Base-by-base conservation (phyloP, 2,113 vertebrate species). In the Neogale vison region DNA sequence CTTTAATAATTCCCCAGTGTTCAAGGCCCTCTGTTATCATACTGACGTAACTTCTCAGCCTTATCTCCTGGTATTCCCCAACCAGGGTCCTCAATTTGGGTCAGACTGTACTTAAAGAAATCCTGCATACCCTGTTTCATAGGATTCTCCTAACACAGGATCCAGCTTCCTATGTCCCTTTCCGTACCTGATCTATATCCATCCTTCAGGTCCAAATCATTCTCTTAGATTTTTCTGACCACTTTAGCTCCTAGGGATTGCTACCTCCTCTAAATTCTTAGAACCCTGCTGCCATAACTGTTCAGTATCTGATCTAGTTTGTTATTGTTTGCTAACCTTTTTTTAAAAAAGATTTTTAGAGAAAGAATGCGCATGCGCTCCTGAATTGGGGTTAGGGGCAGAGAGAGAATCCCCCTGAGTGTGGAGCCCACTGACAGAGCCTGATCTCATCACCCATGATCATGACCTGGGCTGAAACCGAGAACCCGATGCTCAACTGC, bases 21-120 rank as follows among this genome's bases (percentile, higher is more conserved):
- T 95, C n/a, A 87, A 88, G 26, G 3, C 45, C 26, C 47, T 92
- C 67, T 91, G 36, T 93, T 90, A 95, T 74, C 85, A 47, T 55
- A 90, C 14, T 1, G 55, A 50, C 11, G 52, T 80, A 90, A 85
- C 34, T 84, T 71, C 45, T 10, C 67, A 94, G 61, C 12, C 69
- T 95, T 65, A 77, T 45, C 17, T 83, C 39, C 26, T 36, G 42
- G 52, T 84, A 52, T 42, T 94, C 71, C 39, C 83, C 69, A 95
- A n/a, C 1, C 55, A 10, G 26, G n/a, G 50, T 13, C n/a, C 69
- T 95, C 69, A 45, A 84, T 52, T 88, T 36, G 63, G 69, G 61
- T 52, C 52, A 95, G 65, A 93, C 39, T 52, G 17, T 69, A 52
- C 61, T 71, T 88, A 79, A 74, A 52, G 11, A 77, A 92, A 63